These are phyloP conservation scores for Artibeus jamaicensis DNA, from an alignment of 2,797 vertebrate species.

Conservation along the genomic window DNA sequence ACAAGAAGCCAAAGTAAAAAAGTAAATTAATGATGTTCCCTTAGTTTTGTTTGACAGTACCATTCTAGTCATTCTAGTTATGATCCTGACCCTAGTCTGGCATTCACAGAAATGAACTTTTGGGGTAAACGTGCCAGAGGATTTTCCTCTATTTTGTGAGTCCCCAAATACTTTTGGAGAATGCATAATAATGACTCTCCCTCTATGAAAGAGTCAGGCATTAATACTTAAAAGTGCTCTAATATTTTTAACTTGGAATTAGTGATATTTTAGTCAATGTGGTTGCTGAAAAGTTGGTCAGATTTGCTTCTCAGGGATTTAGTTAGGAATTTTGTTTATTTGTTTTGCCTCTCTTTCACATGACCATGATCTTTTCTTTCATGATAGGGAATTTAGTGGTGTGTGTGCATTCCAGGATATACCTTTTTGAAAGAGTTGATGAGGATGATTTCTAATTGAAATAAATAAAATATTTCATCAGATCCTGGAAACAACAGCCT, in stretches of 20 bases:
- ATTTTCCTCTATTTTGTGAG: not conserved
- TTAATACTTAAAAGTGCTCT: not conserved
- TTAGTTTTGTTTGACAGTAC: not conserved
- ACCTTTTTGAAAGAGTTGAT: slow-evolving; percentile 8
- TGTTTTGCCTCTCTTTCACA: slow-evolving; percentile 18
- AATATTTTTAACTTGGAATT: not conserved
- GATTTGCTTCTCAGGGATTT: slow-evolving; percentile 23
- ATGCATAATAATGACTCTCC: not conserved
- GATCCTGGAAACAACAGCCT: slow-evolving; percentile 37
- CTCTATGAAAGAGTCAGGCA: not conserved
- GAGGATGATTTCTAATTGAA: slow-evolving; percentile 56
- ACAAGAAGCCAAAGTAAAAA: not conserved
- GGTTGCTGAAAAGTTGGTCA: not conserved
- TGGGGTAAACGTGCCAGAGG: not conserved
- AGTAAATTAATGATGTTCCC: not conserved
- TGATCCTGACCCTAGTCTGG: not conserved
- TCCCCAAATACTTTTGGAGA: not conserved
- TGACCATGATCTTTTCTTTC: slow-evolving; percentile 46
- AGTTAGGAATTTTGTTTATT: not conserved
- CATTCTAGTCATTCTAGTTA: not conserved
- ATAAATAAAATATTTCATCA: slow-evolving; percentile 58
- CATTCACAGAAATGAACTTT: not conserved
- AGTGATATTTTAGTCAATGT: not conserved
- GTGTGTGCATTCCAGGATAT: slow-evolving; percentile 13
- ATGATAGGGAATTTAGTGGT: not conserved